Evolutionary conservation across 2,888 invertebrate species (phyloP).

Genomic region (Rhimphoctona megacephalus): DNA sequence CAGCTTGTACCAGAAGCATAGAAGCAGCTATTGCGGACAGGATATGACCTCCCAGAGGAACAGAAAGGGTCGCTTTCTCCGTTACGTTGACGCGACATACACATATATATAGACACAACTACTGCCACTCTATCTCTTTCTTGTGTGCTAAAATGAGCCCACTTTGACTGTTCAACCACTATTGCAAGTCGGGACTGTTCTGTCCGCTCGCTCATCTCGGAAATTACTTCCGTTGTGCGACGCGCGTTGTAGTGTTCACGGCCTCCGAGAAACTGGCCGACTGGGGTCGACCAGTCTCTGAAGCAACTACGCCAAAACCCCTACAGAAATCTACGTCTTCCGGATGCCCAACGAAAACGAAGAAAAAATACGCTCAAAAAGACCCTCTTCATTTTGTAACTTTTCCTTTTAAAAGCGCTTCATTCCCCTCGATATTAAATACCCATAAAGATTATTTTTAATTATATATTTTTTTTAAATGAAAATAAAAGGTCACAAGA

Average conservation of each 20-base stretch:
- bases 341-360: conserved; percentile 45
- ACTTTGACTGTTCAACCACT: conserved; percentile 85
- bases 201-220: conserved; percentile 82
- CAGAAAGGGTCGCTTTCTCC: conserved; percentile 77
- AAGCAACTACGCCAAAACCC: conserved; percentile 56
- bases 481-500: conserved; percentile 11
- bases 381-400: background rate
- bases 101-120: conserved; percentile 9
- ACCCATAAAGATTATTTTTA: conserved; percentile 44
- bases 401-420: conserved; percentile 4
- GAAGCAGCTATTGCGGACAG: conserved; percentile 78
- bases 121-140: conserved; percentile 15
- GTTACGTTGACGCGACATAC: conserved; percentile 55
- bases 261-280: conserved; percentile 52
- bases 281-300: conserved; percentile 44
- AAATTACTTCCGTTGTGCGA: conserved; percentile 84
- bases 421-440: conserved; percentile 39
- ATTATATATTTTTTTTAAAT: conserved; percentile 5
- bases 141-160: conserved; percentile 82
- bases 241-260: conserved; percentile 63
- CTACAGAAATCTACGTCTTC: conserved; percentile 50
- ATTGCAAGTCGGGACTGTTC: conserved; percentile 77
- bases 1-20: conserved; percentile 36
- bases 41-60: conserved; percentile 82
- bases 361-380: conserved; percentile 27